phyloP scores from a whole-genome alignment of 1,140 invertebrate genomes.

The Trachelipus rathkii region DNA sequence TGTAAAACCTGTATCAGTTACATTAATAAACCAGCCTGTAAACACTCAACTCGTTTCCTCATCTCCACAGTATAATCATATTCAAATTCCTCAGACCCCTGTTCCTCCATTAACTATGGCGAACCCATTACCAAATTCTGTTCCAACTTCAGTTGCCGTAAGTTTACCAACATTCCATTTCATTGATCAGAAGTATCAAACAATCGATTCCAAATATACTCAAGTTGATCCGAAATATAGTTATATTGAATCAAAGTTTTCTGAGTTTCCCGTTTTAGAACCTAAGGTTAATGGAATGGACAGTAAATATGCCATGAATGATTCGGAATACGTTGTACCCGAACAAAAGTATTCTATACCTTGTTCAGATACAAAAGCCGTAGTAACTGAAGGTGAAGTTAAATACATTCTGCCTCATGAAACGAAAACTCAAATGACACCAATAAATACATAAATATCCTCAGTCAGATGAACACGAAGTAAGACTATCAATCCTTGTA shows the following conservation, averaged over 20 bases:
- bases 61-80: slow-evolving; percentile 1
- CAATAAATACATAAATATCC: background rate
- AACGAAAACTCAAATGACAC: background rate
- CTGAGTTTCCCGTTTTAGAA: background rate
- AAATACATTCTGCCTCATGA: background rate
- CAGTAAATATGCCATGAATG: background rate
- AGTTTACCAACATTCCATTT: background rate
- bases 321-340: background rate
- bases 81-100: background rate
- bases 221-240: background rate
- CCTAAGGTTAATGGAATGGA: background rate
- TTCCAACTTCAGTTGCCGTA: background rate
- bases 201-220: slow-evolving; percentile 11
- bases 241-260: background rate
- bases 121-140: background rate
- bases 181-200: background rate
- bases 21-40: background rate
- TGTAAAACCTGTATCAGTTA: background rate
- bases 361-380: background rate
- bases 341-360: background rate
- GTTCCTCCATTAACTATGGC: background rate
- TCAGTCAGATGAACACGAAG: background rate
- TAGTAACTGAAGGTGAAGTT: background rate
- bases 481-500: background rate
- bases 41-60: background rate